phyloP scores from a whole-genome alignment of 2,888 invertebrate genomes.

The Synanthedon formicaeformis region DNA sequence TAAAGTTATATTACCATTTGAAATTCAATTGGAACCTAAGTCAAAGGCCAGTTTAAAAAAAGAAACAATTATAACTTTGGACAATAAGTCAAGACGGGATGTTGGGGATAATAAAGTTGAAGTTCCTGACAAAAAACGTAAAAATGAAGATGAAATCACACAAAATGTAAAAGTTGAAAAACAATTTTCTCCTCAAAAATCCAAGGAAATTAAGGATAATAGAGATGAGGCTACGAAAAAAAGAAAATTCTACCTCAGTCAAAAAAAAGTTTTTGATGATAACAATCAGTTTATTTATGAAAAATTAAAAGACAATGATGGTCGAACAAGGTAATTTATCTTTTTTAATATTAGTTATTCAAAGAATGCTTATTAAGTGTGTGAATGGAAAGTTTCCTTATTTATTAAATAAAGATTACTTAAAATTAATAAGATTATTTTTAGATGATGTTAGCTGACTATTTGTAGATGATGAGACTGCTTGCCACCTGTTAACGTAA shows the following conservation, averaged over 20 bases:
- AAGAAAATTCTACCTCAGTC: slow-evolving; percentile 36
- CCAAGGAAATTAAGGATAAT: slow-evolving; percentile 32
- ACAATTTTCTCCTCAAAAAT: slow-evolving; percentile 14
- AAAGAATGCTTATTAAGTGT: not conserved
- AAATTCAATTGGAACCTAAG: slow-evolving; percentile 40
- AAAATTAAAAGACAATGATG: slow-evolving; percentile 74
- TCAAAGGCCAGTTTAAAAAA: slow-evolving; percentile 35
- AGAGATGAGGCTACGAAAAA: slow-evolving; percentile 36
- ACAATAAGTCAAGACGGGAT: slow-evolving; percentile 18
- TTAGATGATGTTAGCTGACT: too few species aligned
- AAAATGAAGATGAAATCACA: not conserved
- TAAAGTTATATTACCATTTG: slow-evolving; percentile 63
- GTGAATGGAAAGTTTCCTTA: not conserved
- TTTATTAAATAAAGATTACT: too few species aligned
- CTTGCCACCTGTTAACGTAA: too few species aligned
- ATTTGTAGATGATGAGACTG: too few species aligned
- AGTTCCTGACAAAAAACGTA: not conserved
- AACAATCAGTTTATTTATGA: slow-evolving; percentile 70
- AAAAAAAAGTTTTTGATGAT: slow-evolving; percentile 63
- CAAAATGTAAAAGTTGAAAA: slow-evolving; percentile 2
- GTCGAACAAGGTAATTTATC: slow-evolving; percentile 55
- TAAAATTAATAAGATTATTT: too few species aligned
- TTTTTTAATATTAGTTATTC: not conserved
- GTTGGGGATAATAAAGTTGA: slow-evolving; percentile 6
- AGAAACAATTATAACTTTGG: slow-evolving; percentile 50